phyloP scores from a whole-genome alignment of 2,888 invertebrate genomes.

The Eilema depressum region DNA sequence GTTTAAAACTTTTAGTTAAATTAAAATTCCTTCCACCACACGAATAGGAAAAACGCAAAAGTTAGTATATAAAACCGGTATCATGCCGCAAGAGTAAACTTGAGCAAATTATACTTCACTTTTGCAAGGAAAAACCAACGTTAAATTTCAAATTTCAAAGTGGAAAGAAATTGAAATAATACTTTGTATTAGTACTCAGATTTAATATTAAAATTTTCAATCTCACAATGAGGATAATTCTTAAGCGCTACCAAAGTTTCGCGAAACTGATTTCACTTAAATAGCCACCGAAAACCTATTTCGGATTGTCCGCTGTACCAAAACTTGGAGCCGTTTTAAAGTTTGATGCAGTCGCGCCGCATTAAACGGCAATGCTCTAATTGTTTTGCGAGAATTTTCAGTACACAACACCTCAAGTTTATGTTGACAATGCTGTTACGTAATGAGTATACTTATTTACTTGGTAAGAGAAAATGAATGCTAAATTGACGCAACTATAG shows the following conservation, averaged over 20 bases:
- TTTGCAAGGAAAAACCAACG: neutral
- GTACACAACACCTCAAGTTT: slow-evolving; percentile 39
- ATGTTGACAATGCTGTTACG: slow-evolving; percentile 19
- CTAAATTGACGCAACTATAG: too few species aligned
- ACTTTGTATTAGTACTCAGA: neutral
- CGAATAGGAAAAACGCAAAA: neutral
- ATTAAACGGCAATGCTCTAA: slow-evolving; percentile 60
- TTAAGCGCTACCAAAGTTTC: slow-evolving; percentile 47
- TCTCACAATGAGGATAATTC: slow-evolving; percentile 37
- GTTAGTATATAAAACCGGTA: neutral
- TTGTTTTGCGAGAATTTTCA: slow-evolving; percentile 55
- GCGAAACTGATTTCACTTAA: slow-evolving; percentile 52
- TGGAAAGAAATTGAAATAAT: neutral
- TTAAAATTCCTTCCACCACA: neutral
- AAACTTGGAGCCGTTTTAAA: slow-evolving; percentile 64
- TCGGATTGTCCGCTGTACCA: slow-evolving; percentile 38
- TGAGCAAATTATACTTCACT: neutral
- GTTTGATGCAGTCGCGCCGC: slow-evolving; percentile 66
- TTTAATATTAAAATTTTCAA: slow-evolving; percentile 29
- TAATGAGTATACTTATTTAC: slow-evolving; percentile 16
- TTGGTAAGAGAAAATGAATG: neutral
- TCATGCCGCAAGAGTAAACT: neutral
- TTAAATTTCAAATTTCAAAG: neutral
- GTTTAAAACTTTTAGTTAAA: too few species aligned
- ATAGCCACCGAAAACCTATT: slow-evolving; percentile 52